Percentiles rank a stretch among this genome's conserved stretches.
Evolutionary conservation across 2,113 vertebrate species (phyloP).

Genomic region (Paedocypris sp.): DNA sequence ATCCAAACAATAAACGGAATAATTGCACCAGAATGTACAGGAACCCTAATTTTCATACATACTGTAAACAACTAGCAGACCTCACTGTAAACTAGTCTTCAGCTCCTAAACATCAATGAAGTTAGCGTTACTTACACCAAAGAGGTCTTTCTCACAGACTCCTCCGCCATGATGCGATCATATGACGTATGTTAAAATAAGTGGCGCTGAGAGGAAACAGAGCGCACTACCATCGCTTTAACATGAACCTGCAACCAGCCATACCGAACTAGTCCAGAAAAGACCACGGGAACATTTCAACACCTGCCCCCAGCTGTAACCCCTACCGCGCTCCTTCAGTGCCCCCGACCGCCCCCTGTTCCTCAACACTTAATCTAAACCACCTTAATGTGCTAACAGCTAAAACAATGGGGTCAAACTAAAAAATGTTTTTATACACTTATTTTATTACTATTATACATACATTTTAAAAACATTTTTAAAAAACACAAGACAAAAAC

Average conservation of each 20-base stretch:
- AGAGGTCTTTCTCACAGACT: conserved; percentile 6
- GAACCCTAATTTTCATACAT: too few relatives aligned
- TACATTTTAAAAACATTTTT: too few relatives aligned
- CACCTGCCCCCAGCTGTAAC: conserved; percentile 2
- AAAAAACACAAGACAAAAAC: too few relatives aligned
- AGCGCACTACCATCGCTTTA: conserved; percentile 4
- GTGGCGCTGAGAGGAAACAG: conserved; percentile 1
- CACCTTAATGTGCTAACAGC: too few relatives aligned
- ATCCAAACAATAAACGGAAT: too few relatives aligned
- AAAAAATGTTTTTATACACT: too few relatives aligned
- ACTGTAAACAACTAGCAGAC: too few relatives aligned
- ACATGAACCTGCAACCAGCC: conserved; percentile 3
- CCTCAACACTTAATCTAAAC: background rate
- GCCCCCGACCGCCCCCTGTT: conserved; percentile 3
- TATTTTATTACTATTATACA: too few relatives aligned
- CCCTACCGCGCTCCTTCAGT: background rate
- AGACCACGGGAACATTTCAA: conserved; percentile 1
- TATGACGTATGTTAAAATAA: conserved; percentile 17
- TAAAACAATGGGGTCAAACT: conserved; percentile 19
- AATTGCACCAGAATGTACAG: too few relatives aligned
- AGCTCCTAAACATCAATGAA: background rate
- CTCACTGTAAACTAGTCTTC: too few relatives aligned
- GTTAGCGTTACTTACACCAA: conserved; percentile 20
- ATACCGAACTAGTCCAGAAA: conserved; percentile 17
- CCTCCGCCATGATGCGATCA: conserved; percentile 5